Conservation (phyloP, 2,797 vertebrate genomes). For the Microctenopoma lineatum region DNA sequence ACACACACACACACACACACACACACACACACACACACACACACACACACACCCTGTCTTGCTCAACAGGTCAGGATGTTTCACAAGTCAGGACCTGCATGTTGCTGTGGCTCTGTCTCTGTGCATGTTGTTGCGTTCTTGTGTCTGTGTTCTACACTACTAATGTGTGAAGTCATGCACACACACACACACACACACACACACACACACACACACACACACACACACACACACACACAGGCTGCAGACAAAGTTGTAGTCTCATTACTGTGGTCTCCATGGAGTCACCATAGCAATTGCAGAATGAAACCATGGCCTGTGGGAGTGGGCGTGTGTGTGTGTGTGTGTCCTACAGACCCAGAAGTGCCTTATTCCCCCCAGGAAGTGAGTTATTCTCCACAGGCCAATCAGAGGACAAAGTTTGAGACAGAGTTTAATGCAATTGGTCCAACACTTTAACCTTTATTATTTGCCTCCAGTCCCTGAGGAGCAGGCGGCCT, state of each 20-base stretch:
- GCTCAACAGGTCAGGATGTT: conserved; percentile 76
- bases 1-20: conserved; percentile 10
- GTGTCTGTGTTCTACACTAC: conserved; percentile 17
- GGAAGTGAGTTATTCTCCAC: conserved; percentile 65
- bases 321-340: conserved; percentile 56
- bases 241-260: conserved; percentile 57
- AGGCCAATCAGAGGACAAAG: conserved; percentile 70
- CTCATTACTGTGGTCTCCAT: conserved; percentile 71
- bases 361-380: conserved; percentile 66
- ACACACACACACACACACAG: conserved; percentile 14
- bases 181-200: conserved; percentile 30
- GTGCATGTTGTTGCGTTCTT: conserved; percentile 46
- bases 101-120: conserved; percentile 26
- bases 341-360: conserved; percentile 67
- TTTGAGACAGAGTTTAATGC: conserved; percentile 53
- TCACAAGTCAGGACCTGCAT: conserved; percentile 71
- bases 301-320: conserved; percentile 79
- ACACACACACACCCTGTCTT: conserved; percentile 52
- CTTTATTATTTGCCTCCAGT: conserved; percentile 35
- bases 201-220: background rate
- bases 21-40: conserved; percentile 11
- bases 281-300: conserved; percentile 73
- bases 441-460: conserved; percentile 49
- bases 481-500: conserved; percentile 17
- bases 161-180: conserved; percentile 14